These are phyloP conservation scores for Penaeus chinensis DNA, from an alignment of 1,140 invertebrate genomes.

Conservation along the genomic window DNA sequence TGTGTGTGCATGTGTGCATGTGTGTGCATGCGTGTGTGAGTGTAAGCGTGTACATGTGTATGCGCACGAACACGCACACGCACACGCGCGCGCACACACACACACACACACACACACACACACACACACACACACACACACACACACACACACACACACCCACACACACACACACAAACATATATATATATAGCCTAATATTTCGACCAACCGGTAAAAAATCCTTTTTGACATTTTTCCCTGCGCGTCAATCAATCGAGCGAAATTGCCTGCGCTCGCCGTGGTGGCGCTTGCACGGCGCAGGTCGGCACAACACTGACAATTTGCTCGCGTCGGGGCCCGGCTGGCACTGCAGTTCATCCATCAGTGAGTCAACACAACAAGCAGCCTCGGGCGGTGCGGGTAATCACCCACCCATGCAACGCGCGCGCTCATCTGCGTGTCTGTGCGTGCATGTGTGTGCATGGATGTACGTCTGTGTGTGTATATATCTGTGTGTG, in stretches of 20 bases:
- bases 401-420: background rate
- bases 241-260: no score
- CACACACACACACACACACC: background rate
- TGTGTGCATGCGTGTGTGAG: background rate
- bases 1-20: background rate
- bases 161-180: background rate
- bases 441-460: background rate
- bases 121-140: background rate
- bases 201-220: background rate
- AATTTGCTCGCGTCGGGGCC: no score
- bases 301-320: no score
- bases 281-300: no score
- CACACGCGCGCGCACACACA: background rate
- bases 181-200: background rate
- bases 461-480: background rate
- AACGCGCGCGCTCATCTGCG: background rate
- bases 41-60: background rate
- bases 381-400: background rate
- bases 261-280: no score
- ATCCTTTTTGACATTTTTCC: background rate
- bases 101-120: background rate
- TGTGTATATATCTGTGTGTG: background rate
- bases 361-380: no score
- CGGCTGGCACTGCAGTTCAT: no score
- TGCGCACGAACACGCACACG: background rate